Conservation (phyloP, 2,797 vertebrate genomes). For the Lindbergichthys nudifrons region DNA sequence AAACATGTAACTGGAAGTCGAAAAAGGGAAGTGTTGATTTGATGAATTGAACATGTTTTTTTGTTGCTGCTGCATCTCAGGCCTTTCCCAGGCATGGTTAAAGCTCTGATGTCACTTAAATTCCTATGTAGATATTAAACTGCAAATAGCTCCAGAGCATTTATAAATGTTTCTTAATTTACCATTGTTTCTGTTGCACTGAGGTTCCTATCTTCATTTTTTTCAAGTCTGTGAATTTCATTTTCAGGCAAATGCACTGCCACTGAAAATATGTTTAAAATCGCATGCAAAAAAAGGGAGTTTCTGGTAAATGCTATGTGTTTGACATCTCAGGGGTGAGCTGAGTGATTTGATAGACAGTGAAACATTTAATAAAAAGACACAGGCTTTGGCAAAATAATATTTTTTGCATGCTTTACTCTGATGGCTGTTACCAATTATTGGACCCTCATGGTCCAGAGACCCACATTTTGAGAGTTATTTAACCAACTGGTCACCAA, state of each 20-base stretch:
- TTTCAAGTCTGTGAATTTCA: background rate
- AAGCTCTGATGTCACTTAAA: background rate
- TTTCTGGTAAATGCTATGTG: constrained; percentile 71
- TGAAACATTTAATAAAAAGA: constrained; percentile 70
- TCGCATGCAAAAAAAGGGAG: constrained; percentile 61
- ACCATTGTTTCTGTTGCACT: background rate
- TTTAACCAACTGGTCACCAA: background rate
- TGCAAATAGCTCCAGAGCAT: background rate
- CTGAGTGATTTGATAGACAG: constrained; percentile 78
- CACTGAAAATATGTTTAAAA: too few relatives aligned
- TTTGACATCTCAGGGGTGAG: constrained; percentile 62
- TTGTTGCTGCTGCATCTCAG: background rate
- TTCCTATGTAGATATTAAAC: background rate
- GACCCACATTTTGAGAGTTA: background rate
- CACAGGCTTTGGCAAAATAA: constrained; percentile 33
- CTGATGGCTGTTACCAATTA: too few relatives aligned
- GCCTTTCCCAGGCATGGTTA: background rate
- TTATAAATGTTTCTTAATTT: too few relatives aligned
- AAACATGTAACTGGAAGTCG: background rate
- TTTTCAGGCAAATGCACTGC: too few relatives aligned
- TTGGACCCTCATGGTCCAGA: too few relatives aligned
- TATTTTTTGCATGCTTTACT: too few relatives aligned
- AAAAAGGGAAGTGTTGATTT: background rate
- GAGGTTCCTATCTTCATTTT: background rate
- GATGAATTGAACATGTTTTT: background rate